Evolutionary conservation across 1,140 invertebrate genomes (phyloP).

Genomic region (Lethrus apterus): DNA sequence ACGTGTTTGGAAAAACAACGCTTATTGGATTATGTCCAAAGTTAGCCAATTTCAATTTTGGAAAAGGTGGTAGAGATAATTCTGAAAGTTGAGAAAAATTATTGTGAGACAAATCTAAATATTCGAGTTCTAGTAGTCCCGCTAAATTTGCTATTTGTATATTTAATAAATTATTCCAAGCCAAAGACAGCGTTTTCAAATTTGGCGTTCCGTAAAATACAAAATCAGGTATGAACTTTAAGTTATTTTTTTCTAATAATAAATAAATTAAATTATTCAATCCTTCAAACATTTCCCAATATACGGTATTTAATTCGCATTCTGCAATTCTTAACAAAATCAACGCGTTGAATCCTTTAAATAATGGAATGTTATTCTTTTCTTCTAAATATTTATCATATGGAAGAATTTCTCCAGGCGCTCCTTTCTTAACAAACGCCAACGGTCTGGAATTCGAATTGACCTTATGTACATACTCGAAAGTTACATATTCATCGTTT

Average conservation of each 20-base stretch:
- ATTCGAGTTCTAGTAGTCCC: constrained; percentile 55
- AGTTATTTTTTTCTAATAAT: constrained; percentile 54
- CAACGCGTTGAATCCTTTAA: constrained; percentile 49
- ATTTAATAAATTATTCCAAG: constrained; percentile 54
- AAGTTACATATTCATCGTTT: constrained; percentile 32
- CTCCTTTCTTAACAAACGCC: constrained; percentile 34
- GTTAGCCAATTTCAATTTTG: constrained; percentile 51
- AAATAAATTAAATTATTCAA: constrained; percentile 51
- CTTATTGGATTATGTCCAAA: constrained; percentile 60
- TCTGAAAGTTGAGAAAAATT: constrained; percentile 60
- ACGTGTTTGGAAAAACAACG: constrained; percentile 59
- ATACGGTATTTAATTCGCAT: constrained; percentile 53
- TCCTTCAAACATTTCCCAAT: constrained; percentile 64
- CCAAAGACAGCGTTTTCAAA: constrained; percentile 53
- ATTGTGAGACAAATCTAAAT: constrained; percentile 57
- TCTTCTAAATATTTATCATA: constrained; percentile 50
- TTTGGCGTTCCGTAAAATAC: constrained; percentile 60
- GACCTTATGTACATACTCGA: constrained; percentile 35
- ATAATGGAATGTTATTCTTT: constrained; percentile 46
- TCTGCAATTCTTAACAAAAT: constrained; percentile 50
- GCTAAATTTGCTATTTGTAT: constrained; percentile 59
- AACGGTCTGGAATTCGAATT: constrained; percentile 29
- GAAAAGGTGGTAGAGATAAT: constrained; percentile 61
- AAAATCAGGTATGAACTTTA: constrained; percentile 58
- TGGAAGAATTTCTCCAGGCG: constrained; percentile 50